Evolutionary conservation across 1,140 invertebrate genomes (phyloP).

Genomic region (Leguminivora glycinivorella): DNA sequence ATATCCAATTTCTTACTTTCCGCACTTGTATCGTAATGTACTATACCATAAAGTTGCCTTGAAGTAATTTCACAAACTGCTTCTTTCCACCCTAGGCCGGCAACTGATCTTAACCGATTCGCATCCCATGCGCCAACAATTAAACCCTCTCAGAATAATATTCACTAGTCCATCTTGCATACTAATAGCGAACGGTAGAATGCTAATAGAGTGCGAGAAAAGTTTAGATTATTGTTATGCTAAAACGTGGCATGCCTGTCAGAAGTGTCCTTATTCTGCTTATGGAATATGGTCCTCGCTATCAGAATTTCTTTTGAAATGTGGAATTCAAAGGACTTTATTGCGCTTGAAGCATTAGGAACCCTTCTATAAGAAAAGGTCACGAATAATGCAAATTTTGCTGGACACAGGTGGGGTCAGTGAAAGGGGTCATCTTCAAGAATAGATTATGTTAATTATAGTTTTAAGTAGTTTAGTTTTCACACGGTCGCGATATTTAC

Average conservation of each 20-base stretch:
- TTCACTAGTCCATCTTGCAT: constrained; percentile 4
- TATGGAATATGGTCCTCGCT: no score
- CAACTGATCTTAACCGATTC: constrained; percentile 15
- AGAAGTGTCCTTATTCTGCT: no score
- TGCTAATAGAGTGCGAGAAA: constrained; percentile 46
- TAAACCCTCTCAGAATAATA: neutral
- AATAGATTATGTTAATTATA: constrained; percentile 38
- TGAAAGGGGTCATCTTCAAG: constrained; percentile 48
- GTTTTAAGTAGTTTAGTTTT: constrained; percentile 43
- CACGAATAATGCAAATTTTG: constrained; percentile 37
- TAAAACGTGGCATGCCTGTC: no score
- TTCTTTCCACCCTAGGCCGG: neutral
- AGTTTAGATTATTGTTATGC: constrained; percentile 36
- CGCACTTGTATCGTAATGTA: no score
- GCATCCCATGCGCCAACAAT: constrained; percentile 9
- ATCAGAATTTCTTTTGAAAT: no score
- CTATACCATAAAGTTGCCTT: neutral
- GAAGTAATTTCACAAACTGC: neutral
- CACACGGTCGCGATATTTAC: constrained; percentile 40
- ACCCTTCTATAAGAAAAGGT: no score
- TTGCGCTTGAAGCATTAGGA: no score
- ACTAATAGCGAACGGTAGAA: constrained; percentile 33
- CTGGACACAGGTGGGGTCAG: constrained; percentile 59
- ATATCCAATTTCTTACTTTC: no score
- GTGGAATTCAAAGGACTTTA: no score